A percentile compares a stretch with the other conserved stretches of the same genome.
Evolutionary conservation across 2,888 invertebrate species (phyloP).

Genomic region (Lycocerus yunnanus): DNA sequence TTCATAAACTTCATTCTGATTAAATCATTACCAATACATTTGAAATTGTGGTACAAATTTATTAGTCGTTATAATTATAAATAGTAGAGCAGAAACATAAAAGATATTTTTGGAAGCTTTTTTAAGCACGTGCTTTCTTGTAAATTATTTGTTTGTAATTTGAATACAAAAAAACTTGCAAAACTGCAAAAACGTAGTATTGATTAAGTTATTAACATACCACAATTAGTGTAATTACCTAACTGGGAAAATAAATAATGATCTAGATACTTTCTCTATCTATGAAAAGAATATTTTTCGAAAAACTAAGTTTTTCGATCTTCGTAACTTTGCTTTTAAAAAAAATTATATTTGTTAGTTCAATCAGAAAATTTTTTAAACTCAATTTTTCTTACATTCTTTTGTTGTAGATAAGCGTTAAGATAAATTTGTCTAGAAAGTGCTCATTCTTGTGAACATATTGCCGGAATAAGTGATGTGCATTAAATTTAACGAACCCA

Average conservation of each 20-base stretch:
- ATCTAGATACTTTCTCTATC: not conserved
- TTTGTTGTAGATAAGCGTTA: not conserved
- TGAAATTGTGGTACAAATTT: not conserved
- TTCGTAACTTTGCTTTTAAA: not conserved
- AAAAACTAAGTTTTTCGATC: not conserved
- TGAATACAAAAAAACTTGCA: not conserved
- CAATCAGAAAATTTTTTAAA: not conserved
- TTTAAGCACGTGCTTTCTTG: not conserved
- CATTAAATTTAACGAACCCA: not conserved
- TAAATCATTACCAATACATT: not conserved
- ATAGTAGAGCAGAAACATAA: not conserved
- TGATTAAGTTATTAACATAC: not conserved
- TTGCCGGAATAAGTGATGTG: not conserved
- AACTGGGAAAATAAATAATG: not conserved
- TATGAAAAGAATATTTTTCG: not conserved
- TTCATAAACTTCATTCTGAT: not conserved
- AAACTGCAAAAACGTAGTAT: not conserved
- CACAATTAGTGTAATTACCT: too few relatives aligned
- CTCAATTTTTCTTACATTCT: not conserved
- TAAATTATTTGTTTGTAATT: not conserved
- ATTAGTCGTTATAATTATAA: constrained; percentile 40
- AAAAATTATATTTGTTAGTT: not conserved
- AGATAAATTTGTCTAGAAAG: not conserved
- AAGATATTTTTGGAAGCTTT: not conserved
- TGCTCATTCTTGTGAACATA: not conserved